Base-by-base conservation (phyloP, 2,113 vertebrate genomes). In the Bufo bufo region DNA sequence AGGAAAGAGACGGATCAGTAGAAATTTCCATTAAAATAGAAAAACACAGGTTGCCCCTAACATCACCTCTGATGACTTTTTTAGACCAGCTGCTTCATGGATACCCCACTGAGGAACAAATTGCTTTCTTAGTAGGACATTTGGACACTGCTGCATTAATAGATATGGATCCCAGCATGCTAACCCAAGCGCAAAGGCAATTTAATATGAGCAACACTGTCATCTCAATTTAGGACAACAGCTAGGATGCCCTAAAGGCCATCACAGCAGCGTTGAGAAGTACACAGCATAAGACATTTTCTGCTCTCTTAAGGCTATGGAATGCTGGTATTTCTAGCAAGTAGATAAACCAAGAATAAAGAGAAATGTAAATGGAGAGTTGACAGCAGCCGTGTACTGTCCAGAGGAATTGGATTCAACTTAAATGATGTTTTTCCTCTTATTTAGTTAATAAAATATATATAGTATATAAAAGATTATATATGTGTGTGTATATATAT, bases 151-250 rank as follows among this genome's bases (percentile, higher is more conserved):
- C 87, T 92, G 93, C 91, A 94, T 94, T 95, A 94, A 94, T 94
- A 94, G 95, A 95, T 94, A 94, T 86, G 91, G 93, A 93, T 93
- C 95, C 92, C 95, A 94, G 95, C 95, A 94, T 89, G 95, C 92
- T 90, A 91, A 94, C 91, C 91, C 92, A 92, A 92, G 94, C 89
- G 90, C 92, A 90, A 93, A 94, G 91, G 93, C 95, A 94, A 93
- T 96, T 94, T 94, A 94, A 94, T 93, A 94, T 94, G 94, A 96
- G 93, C 94, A 95, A 94, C 93, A 94, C 94, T 95, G 95, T 94
- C 95, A 95, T 95, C 94, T 95, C 95, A 95, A 96, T 95, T 95
- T 95, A 95, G 95, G 95, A 92, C 95, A 95, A 91, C 93, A 94
- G 94, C 92, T 90, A 94, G 93, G 91, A 94, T 93, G 94, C 93